Evolutionary conservation across 2,113 vertebrate species (phyloP), one percentile per base, ranked within the genome.

Genomic region (Notothenia rossii): DNA sequence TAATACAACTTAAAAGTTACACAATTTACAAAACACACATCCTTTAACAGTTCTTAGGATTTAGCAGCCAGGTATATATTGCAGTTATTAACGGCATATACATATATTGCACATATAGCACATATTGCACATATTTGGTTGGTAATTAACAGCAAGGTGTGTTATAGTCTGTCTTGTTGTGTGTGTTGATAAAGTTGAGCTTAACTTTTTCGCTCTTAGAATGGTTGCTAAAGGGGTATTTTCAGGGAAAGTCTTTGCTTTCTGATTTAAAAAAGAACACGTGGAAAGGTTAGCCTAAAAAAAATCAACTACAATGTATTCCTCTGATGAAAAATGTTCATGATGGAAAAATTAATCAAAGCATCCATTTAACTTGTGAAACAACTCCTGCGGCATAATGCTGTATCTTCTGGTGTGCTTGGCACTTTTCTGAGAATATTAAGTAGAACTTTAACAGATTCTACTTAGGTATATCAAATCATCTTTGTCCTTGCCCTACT

Each of bases 321-420:
- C 25, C 67, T 79, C 72, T 79, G 75, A 86, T 82, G 65, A 79
- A 11, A 33, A 49, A 8, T 46, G 67, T 80, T 72, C 67, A 82
- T 2, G 2, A 58, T 63, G 68, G 25, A 17, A 51, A n/a, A 54
- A 56, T 49, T 75, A 58, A 83, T 83, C 45, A 83, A 83, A 86
- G 72, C 33, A 7, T 29, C 55, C 45, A 82, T 76, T 86, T 60
- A 74, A 63, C 18, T 46, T 40, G 15, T 67, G 9, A 22, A 54
- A 72, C 14, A 22, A 51, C 20, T 84, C 77, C 71, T 53, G 63
- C 72, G 67, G 75, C 49, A 62, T 2, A 11, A 58, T 20, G 33
- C 36, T 10, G 18, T 46, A 13, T 53, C 36, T 6, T 40, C 72
- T 73, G 56, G 69, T 69, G 25, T 1, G 12, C 17, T 51, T 46